Conservation (phyloP, 2,113 vertebrate species). For the Clinocottus analis region DNA sequence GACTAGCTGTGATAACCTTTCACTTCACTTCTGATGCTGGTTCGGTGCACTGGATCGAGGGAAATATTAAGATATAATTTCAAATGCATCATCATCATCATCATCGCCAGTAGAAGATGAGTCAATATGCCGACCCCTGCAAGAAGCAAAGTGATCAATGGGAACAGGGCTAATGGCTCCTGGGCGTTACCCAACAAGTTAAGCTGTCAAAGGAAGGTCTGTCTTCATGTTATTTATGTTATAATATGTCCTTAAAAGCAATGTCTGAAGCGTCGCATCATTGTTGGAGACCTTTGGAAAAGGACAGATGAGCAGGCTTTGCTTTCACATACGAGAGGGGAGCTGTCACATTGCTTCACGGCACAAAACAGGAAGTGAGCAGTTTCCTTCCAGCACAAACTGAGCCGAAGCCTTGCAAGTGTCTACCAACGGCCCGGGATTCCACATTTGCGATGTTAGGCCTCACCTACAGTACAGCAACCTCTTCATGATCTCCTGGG, state of each 20-base stretch:
- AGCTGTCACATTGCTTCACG: background rate
- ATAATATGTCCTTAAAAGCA: background rate
- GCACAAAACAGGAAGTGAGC: background rate
- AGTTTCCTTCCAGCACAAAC: background rate
- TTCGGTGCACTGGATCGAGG: background rate
- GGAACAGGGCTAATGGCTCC: background rate
- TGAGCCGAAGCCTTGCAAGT: background rate
- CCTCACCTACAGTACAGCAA: background rate
- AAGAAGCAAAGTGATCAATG: background rate
- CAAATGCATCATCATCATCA: background rate
- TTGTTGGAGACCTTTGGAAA: background rate
- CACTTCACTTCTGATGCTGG: conserved; percentile 26
- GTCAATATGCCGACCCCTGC: background rate
- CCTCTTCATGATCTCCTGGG: background rate
- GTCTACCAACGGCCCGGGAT: background rate
- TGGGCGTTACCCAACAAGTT: background rate
- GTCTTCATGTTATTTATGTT: no score
- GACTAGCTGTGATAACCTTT: conserved; percentile 45
- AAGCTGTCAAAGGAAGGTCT: background rate
- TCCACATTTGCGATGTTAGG: background rate
- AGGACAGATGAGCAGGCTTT: background rate
- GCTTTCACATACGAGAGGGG: background rate
- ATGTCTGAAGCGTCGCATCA: background rate
- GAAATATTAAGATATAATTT: background rate
- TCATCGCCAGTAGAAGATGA: background rate